These are phyloP conservation scores for Styela plicata DNA, from an alignment of 23 tunicate species.

Conservation along the genomic window DNA sequence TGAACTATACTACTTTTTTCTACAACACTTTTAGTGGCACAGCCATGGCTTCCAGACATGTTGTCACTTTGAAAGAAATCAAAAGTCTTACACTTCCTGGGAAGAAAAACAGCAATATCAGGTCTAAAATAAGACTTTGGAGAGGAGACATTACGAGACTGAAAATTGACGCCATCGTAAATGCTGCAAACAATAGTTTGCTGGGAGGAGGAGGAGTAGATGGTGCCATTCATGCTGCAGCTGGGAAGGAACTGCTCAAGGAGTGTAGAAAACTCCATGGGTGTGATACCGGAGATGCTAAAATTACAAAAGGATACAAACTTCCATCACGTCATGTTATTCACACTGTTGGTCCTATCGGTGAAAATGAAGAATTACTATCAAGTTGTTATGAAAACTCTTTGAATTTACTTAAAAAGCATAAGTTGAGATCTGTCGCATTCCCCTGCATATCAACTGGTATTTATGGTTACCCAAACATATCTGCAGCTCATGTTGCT, in stretches of 20 bases:
- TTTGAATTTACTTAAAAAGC: constrained; percentile 43
- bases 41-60: background rate
- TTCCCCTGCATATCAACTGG: constrained; percentile 99
- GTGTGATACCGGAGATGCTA: constrained; percentile 91
- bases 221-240: constrained; percentile 96
- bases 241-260: constrained; percentile 69
- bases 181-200: constrained; percentile 81
- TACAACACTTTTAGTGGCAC: too few species aligned
- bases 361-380: constrained; percentile 21
- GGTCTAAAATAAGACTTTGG: constrained; percentile 30
- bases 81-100: background rate
- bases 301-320: constrained; percentile 85
- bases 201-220: constrained; percentile 99
- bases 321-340: constrained; percentile 87
- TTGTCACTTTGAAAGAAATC: background rate
- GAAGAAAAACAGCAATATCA: too few species aligned
- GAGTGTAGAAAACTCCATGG: constrained; percentile 84
- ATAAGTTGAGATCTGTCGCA: constrained; percentile 60
- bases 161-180: constrained; percentile 77
- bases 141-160: constrained; percentile 75
- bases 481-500: constrained; percentile 75
- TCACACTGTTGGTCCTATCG: constrained; percentile 94
- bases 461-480: constrained; percentile 90
- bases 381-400: constrained; percentile 46
- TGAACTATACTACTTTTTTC: too few species aligned